phyloP scores from a whole-genome alignment of 2,888 invertebrate species.

The Atethmia centrago region DNA sequence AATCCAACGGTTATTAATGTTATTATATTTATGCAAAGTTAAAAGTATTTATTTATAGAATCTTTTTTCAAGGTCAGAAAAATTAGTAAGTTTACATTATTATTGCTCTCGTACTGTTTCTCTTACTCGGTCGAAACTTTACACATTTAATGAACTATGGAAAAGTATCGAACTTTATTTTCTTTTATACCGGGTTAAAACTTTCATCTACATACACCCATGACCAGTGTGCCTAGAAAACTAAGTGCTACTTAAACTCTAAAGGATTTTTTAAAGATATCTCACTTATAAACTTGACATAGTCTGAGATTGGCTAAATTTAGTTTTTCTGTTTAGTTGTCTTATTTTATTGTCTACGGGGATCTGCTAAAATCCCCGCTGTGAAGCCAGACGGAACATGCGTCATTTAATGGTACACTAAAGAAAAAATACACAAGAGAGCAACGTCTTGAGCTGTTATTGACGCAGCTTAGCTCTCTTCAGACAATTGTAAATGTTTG shows the following conservation, averaged over 20 bases:
- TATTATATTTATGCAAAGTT: background rate
- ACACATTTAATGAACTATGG: background rate
- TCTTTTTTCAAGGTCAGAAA: no score
- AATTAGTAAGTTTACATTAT: background rate
- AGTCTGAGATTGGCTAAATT: background rate
- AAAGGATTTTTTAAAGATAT: background rate
- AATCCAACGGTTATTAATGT: no score
- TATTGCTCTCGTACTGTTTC: background rate
- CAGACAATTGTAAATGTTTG: constrained; percentile 57
- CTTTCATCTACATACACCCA: background rate
- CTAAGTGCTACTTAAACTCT: background rate
- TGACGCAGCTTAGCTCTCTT: constrained; percentile 31
- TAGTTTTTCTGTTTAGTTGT: background rate
- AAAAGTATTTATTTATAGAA: background rate
- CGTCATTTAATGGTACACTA: constrained; percentile 50
- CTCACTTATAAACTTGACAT: background rate
- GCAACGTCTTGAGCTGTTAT: constrained; percentile 38
- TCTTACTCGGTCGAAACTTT: background rate
- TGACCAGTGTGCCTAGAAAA: background rate
- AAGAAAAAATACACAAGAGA: constrained; percentile 51
- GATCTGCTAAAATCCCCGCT: constrained; percentile 24
- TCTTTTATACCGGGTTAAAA: background rate
- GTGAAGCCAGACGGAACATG: constrained; percentile 55
- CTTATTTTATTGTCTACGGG: background rate
- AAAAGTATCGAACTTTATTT: background rate